Evolutionary conservation across 1,140 invertebrate genomes (phyloP).

Genomic region (Parapsyche elsis): DNA sequence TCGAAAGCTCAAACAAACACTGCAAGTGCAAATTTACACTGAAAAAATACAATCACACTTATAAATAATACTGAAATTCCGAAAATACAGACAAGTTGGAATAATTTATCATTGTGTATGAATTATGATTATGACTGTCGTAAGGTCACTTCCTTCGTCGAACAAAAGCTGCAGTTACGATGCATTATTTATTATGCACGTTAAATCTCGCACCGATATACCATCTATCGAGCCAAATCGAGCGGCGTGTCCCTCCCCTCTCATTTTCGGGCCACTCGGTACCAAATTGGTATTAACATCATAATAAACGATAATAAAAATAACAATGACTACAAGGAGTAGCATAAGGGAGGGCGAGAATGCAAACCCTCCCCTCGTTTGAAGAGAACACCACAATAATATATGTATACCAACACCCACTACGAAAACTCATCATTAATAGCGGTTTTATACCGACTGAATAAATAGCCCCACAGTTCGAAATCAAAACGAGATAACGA

Average conservation of each 20-base stretch:
- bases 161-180: background rate
- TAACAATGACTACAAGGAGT: constrained; percentile 35
- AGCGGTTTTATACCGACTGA: constrained; percentile 32
- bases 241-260: no score
- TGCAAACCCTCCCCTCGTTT: constrained; percentile 16
- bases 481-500: background rate
- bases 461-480: background rate
- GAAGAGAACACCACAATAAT: background rate
- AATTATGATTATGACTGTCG: background rate
- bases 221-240: background rate
- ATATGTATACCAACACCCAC: no score
- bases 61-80: no score
- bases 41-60: no score
- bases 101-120: no score
- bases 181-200: constrained; percentile 8
- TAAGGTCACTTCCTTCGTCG: background rate
- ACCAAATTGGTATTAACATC: constrained; percentile 48
- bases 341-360: constrained; percentile 1
- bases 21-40: no score
- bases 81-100: no score
- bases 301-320: constrained; percentile 48
- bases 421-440: constrained; percentile 33
- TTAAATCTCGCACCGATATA: constrained; percentile 18
- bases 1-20: no score
- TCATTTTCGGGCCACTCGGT: background rate